Conservation (phyloP, 2,113 vertebrate genomes). For the Alethe castanea region DNA sequence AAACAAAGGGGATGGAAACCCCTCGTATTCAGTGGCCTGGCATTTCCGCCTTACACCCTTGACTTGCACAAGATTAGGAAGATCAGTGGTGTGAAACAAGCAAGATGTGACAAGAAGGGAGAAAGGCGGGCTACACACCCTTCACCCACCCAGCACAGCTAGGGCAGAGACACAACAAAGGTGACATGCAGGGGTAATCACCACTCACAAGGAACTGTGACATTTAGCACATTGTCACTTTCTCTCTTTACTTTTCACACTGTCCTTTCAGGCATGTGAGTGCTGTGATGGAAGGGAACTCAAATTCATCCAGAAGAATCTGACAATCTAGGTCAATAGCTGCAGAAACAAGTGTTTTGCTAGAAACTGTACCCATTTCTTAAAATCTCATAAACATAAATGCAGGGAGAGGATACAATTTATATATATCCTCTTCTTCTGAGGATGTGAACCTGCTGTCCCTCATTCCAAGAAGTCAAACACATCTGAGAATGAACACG, state of each 20-base stretch:
- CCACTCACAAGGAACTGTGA: fast-evolving
- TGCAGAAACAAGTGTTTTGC: not conserved
- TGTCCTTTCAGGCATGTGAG: not conserved
- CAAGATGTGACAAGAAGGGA: not conserved
- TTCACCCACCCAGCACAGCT: not conserved
- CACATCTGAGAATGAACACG: not conserved
- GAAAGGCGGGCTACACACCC: fast-evolving
- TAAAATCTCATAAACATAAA: not conserved
- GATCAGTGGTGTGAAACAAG: not conserved
- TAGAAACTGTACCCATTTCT: not conserved
- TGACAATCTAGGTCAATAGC: not conserved
- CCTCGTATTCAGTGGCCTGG: not conserved
- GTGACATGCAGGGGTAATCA: fast-evolving
- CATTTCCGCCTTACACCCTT: not conserved
- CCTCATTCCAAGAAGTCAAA: not conserved
- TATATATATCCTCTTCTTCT: not conserved
- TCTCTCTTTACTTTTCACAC: not conserved
- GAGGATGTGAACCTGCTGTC: not conserved
- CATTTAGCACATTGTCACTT: not conserved
- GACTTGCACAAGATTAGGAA: not conserved
- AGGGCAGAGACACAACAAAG: fast-evolving
- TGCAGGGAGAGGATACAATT: not conserved
- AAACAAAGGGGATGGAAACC: not conserved
- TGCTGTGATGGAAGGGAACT: not conserved
- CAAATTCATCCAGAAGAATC: not conserved